A percentile compares a stretch with the other conserved stretches of the same genome.
These are phyloP conservation scores for Cetonia aurata DNA, from an alignment of 2,888 invertebrate species.

Conservation along the genomic window DNA sequence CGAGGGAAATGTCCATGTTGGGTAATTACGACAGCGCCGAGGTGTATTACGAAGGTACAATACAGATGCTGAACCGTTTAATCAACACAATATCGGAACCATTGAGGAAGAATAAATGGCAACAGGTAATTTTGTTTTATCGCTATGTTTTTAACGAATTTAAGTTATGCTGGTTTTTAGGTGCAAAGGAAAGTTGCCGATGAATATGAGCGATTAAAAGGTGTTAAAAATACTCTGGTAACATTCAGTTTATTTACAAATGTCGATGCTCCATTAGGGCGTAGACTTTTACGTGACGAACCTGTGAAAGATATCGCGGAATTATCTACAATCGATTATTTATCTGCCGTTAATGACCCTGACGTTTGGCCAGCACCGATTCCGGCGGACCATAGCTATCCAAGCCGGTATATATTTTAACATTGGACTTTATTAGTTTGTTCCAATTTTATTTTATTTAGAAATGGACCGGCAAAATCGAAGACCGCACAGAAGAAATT, in stretches of 20 bases:
- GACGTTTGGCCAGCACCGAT: constrained; percentile 91
- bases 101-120: constrained; percentile 89
- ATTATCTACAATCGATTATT: constrained; percentile 77
- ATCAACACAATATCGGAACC: constrained; percentile 85
- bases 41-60: constrained; percentile 93
- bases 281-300: constrained; percentile 68
- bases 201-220: constrained; percentile 93
- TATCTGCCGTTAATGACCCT: constrained; percentile 79
- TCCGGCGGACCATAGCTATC: constrained; percentile 77
- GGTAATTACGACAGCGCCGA: constrained; percentile 96
- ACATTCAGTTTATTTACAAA: constrained; percentile 80
- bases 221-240: constrained; percentile 80
- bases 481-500: constrained; percentile 54
- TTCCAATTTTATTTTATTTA: constrained; percentile 37
- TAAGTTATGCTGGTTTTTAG: constrained; percentile 66
- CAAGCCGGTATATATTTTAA: constrained; percentile 44
- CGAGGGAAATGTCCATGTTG: constrained; percentile 93
- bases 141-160: not conserved
- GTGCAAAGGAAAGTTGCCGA: constrained; percentile 89
- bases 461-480: constrained; percentile 58
- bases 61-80: constrained; percentile 91
- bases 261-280: constrained; percentile 67
- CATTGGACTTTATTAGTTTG: not conserved
- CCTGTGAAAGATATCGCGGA: constrained; percentile 80
- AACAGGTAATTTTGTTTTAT: constrained; percentile 73